These are phyloP conservation scores for Folsomia manolachei DNA, from an alignment of 2,888 invertebrate genomes.

Conservation along the genomic window DNA sequence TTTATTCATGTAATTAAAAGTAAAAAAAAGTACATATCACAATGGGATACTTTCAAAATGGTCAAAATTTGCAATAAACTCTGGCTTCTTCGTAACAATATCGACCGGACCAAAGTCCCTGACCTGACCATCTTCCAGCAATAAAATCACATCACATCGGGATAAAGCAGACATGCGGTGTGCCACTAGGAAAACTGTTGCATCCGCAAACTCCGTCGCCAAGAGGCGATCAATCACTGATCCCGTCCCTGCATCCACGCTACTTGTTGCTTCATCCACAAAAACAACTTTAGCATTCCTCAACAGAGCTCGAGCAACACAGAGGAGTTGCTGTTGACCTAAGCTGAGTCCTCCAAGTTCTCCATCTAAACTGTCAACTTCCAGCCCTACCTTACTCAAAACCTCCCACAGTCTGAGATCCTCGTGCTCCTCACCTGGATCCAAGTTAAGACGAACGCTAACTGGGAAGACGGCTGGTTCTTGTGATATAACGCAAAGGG, in stretches of 20 bases:
- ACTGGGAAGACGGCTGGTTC: constrained; percentile 64
- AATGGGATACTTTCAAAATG: constrained; percentile 41
- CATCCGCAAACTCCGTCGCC: constrained; percentile 41
- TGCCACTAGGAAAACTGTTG: constrained; percentile 47
- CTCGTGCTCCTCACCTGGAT: constrained; percentile 54
- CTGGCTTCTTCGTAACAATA: constrained; percentile 42
- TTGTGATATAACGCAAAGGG: constrained; percentile 61
- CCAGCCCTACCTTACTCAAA: constrained; percentile 57
- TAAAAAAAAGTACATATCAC: too few relatives aligned
- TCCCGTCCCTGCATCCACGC: constrained; percentile 47
- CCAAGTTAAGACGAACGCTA: constrained; percentile 58
- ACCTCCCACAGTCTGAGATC: constrained; percentile 57
- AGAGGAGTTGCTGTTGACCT: constrained; percentile 64
- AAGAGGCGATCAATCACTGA: constrained; percentile 43
- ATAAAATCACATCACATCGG: constrained; percentile 45
- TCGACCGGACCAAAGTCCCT: constrained; percentile 46
- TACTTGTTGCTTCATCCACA: constrained; percentile 50
- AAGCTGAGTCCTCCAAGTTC: constrained; percentile 58
- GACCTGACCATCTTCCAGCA: constrained; percentile 48
- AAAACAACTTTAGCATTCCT: constrained; percentile 58
- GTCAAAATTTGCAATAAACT: constrained; percentile 46
- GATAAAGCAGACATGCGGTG: constrained; percentile 46
- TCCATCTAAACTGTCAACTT: constrained; percentile 57
- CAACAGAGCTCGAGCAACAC: constrained; percentile 63
- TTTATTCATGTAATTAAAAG: too few relatives aligned